Conservation (phyloP, 2,888 invertebrate genomes). For the Lycaena phlaeas region DNA sequence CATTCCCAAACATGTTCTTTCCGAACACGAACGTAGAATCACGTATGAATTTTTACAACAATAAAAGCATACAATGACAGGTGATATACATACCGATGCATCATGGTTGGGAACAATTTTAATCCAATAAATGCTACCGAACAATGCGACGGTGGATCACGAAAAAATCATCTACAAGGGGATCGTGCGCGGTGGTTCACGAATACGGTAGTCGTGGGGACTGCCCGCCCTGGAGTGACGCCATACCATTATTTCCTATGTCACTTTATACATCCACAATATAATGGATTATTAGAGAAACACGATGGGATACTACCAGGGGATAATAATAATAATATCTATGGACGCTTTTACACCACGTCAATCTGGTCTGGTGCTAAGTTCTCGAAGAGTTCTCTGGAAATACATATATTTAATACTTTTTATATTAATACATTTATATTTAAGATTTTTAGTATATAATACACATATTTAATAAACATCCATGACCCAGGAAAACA, state of each 20-base stretch:
- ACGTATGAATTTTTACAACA: conserved; percentile 22
- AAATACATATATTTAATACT: too few species aligned
- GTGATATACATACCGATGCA: conserved; percentile 22
- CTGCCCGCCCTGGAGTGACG: conserved; percentile 19
- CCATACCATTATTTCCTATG: conserved; percentile 10
- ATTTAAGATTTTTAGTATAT: too few species aligned
- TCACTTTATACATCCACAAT: conserved; percentile 7
- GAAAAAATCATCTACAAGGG: conserved; percentile 70
- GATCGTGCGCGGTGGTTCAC: conserved; percentile 53
- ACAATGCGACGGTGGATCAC: conserved; percentile 68
- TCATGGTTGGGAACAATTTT: conserved; percentile 54
- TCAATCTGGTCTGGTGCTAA: too few species aligned
- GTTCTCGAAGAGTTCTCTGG: too few species aligned
- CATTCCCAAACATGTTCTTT: too few species aligned
- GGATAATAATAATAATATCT: too few species aligned
- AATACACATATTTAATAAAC: too few species aligned
- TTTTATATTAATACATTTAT: too few species aligned
- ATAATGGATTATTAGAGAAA: too few species aligned
- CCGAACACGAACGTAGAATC: conserved; percentile 20
- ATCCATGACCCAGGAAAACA: too few species aligned
- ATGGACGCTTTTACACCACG: too few species aligned
- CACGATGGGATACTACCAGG: too few species aligned
- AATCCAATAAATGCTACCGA: conserved; percentile 66
- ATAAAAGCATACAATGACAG: conserved; percentile 8
- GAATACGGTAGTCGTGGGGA: conserved; percentile 55